Conservation (phyloP, 2,888 invertebrate species). For the Cancer borealis region DNA sequence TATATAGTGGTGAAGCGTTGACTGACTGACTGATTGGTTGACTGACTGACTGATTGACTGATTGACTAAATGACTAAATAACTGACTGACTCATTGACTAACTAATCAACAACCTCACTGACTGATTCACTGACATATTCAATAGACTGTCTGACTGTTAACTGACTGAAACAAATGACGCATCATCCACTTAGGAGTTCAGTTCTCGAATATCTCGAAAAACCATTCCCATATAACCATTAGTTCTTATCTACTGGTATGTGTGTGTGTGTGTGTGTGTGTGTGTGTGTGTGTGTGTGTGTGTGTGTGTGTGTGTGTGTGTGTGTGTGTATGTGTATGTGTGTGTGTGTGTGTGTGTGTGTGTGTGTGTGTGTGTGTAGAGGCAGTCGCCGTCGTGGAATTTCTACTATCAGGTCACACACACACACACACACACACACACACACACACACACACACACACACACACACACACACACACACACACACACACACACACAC, state of each 20-base stretch:
- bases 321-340: conserved; percentile 22
- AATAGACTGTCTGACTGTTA: no score
- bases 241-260: no score
- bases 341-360: conserved; percentile 25
- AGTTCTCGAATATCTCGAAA: no score
- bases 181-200: no score
- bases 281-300: conserved; percentile 40
- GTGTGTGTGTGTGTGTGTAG: conserved; percentile 25
- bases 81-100: background rate
- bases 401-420: background rate
- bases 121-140: no score
- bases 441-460: background rate
- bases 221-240: no score
- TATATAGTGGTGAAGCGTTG: background rate
- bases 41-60: background rate
- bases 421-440: conserved; percentile 1
- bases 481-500: no score
- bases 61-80: background rate
- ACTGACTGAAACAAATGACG: no score
- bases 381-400: background rate
- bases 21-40: background rate
- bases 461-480: background rate
- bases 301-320: conserved; percentile 23
- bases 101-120: no score
- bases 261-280: conserved; percentile 25